Evolutionary conservation across 2,888 invertebrate species (phyloP), one percentile per base, ranked within the genome.

Genomic region (Polydrusus tereticollis): DNA sequence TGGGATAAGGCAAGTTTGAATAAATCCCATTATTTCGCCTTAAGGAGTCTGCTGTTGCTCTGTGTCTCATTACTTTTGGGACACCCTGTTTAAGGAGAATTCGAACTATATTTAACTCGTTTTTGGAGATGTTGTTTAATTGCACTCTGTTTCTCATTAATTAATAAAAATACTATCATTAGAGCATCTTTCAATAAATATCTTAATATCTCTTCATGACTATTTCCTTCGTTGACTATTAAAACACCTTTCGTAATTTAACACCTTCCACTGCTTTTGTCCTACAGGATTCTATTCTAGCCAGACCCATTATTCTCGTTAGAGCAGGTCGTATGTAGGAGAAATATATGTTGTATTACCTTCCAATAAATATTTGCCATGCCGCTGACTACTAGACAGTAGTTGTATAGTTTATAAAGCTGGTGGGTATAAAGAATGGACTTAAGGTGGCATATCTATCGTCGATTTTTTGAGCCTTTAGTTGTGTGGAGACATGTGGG

Each of bases 351-450:
- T 68, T 67, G 72, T 63, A 68, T 68, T 72, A 72, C 64, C 72
- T 72, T 72, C 67, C 68, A 72, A 72, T 64, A 72, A 68, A 72
- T 72, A 72, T 72, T 72, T 68, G 63, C 72, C 63, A 72, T 68
- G 38, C 55, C 67, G 63, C 68, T 64, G 68, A 72, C 72, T 72
- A 72, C 72, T 68, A 72, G 72, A 68, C 72, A 68, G 72, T 72
- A 72, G 72, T 72, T 72, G 60, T 65, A 66, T 65, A 63, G 72
- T 72, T 71, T 71, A 72, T 72, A 72, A 68, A 47, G 72, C 62
- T 68, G 63, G 72, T 72, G 72, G 72, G 68, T 45, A 68, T 64
- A 72, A 72, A 67, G 60, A 72, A 67, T 72, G 70, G 64, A 50
- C 36, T 20, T 69, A 26, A 69, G 43, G 63, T 63, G 71, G 60